These are phyloP conservation scores for Lasiommata megera DNA, from an alignment of 2,888 invertebrate genomes.

Conservation along the genomic window DNA sequence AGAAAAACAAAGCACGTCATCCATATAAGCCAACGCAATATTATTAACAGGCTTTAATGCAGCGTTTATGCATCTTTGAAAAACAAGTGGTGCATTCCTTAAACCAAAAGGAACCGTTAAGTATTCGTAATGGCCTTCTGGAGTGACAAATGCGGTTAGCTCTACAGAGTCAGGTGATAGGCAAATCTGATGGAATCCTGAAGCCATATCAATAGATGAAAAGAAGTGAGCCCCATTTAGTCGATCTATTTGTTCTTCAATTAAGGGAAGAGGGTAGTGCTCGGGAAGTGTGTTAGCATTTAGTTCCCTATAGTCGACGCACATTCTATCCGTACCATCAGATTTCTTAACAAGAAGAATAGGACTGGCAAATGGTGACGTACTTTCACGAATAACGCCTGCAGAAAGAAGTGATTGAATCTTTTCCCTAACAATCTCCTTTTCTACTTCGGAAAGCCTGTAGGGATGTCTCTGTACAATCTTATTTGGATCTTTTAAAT, in stretches of 20 bases:
- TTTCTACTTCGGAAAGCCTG: conserved; percentile 31
- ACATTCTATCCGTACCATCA: conserved; percentile 23
- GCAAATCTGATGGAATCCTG: neutral
- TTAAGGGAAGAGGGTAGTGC: conserved; percentile 22
- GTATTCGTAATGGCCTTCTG: neutral
- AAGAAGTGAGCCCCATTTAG: neutral
- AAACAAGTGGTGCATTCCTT: too few species aligned
- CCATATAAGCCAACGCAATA: neutral
- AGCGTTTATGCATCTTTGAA: neutral
- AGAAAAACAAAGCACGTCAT: neutral
- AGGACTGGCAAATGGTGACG: neutral
- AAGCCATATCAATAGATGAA: neutral
- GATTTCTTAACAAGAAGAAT: too few species aligned
- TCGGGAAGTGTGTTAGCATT: conserved; percentile 25
- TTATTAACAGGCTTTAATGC: neutral
- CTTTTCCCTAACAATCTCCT: conserved; percentile 34
- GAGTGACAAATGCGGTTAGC: neutral
- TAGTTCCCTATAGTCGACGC: conserved; percentile 26
- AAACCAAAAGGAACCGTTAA: neutral
- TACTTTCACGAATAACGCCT: neutral
- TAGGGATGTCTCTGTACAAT: conserved; percentile 31
- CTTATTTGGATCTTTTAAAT: too few species aligned
- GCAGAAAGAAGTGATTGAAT: conserved; percentile 13
- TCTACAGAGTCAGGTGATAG: neutral
- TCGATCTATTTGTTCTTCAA: neutral